Conservation (phyloP, 2,888 invertebrate genomes). For the Sarcophaga caerulescens region DNA sequence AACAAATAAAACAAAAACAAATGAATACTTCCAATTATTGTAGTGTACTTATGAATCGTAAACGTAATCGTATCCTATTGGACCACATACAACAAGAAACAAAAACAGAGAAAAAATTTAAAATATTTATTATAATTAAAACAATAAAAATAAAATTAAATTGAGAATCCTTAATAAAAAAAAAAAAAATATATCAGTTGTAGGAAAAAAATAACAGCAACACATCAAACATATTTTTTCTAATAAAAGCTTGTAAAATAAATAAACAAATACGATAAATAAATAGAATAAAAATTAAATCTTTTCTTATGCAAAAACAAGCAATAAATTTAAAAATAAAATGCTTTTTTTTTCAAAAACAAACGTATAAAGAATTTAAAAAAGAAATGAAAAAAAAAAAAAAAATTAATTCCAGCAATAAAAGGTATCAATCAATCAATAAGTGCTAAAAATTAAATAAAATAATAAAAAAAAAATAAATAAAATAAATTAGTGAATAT, state of each 20-base stretch:
- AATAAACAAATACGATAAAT: neutral
- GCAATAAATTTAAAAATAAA: neutral
- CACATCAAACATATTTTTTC: conserved; percentile 14
- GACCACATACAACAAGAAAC: conserved; percentile 49
- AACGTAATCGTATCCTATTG: conserved; percentile 64
- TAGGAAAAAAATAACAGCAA: conserved; percentile 1
- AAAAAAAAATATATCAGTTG: conserved; percentile 19
- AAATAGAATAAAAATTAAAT: neutral
- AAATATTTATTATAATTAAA: conserved; percentile 20
- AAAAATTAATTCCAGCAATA: conserved; percentile 11
- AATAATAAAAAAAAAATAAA: conserved; percentile 17
- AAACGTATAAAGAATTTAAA: neutral
- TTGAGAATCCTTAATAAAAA: conserved; percentile 1
- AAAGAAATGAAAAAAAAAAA: neutral
- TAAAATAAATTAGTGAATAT: conserved; percentile 5
- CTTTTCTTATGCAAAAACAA: neutral
- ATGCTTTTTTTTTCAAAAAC: conserved; percentile 32
- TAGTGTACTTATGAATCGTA: conserved; percentile 65
- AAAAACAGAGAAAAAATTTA: too few species aligned
- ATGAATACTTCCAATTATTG: conserved; percentile 63
- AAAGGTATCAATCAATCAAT: conserved; percentile 58
- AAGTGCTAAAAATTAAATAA: conserved; percentile 59
- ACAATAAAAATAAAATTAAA: conserved; percentile 33
- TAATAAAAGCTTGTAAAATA: conserved; percentile 40
- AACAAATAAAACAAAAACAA: conserved; percentile 30